Conservation (phyloP, 2,888 invertebrate species). For the Drosophila birchii region DNA sequence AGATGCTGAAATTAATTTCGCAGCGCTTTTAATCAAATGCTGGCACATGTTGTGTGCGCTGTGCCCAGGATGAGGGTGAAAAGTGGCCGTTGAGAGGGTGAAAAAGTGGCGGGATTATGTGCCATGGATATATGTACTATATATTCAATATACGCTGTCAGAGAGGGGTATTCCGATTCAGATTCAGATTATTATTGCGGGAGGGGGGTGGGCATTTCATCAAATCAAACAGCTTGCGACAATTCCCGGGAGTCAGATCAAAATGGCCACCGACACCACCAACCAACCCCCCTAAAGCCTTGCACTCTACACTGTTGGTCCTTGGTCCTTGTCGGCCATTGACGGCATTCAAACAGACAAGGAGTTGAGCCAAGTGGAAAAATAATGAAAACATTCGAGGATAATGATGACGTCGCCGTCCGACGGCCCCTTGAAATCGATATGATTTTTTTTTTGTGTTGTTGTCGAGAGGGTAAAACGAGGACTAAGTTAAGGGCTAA, state of each 20-base stretch:
- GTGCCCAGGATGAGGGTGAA: constrained; percentile 3
- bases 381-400: constrained; percentile 83
- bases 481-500: constrained; percentile 43
- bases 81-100: constrained; percentile 13
- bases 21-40: constrained; percentile 82
- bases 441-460: constrained; percentile 39
- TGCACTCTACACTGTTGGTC: too few species aligned
- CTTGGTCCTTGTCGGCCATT: constrained; percentile 53
- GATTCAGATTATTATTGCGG: constrained; percentile 30
- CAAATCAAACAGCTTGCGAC: constrained; percentile 62
- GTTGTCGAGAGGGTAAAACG: constrained; percentile 51
- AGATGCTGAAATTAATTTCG: constrained; percentile 71
- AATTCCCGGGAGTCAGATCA: constrained; percentile 72
- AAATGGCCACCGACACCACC: constrained; percentile 64
- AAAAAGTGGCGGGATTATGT: constrained; percentile 59
- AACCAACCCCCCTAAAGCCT: constrained; percentile 11
- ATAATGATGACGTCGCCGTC: constrained; percentile 66
- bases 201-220: constrained; percentile 56
- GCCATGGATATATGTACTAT: constrained; percentile 13
- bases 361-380: constrained; percentile 84
- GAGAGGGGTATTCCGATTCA: background rate
- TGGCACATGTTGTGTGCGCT: constrained; percentile 73
- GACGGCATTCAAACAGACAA: constrained; percentile 83
- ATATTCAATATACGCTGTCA: background rate
- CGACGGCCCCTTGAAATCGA: constrained; percentile 79